A percentile compares a stretch with the other conserved stretches of the same genome.
phyloP scores from a whole-genome alignment of 2,113 vertebrate genomes.

The Entelurus aequoreus region DNA sequence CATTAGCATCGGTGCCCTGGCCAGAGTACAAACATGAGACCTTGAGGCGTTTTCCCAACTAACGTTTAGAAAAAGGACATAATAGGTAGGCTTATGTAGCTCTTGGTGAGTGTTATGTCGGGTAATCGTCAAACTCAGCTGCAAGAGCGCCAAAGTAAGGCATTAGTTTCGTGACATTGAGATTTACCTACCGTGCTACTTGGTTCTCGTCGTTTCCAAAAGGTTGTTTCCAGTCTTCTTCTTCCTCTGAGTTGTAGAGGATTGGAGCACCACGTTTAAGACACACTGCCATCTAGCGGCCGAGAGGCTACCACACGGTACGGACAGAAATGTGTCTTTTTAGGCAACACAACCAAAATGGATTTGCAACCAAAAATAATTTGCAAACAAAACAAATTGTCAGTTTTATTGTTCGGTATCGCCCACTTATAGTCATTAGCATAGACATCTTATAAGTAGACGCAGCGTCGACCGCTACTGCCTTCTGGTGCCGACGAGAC shows the following conservation, averaged over 20 bases:
- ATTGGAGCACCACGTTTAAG: not conserved
- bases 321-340: too few relatives aligned
- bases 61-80: not conserved
- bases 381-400: too few relatives aligned
- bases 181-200: slow-evolving; percentile 42
- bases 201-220: not conserved
- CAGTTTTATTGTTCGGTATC: too few relatives aligned
- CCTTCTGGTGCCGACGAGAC: too few relatives aligned
- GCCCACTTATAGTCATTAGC: too few relatives aligned
- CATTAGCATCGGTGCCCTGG: slow-evolving; percentile 20
- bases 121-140: fast-evolving
- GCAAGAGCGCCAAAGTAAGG: fast-evolving
- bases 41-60: not conserved
- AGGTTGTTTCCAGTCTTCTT: slow-evolving; percentile 6
- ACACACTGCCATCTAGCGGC: slow-evolving; percentile 23
- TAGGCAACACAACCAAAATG: too few relatives aligned
- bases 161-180: slow-evolving; percentile 39
- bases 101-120: fast-evolving
- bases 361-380: too few relatives aligned
- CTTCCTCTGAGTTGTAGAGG: not conserved
- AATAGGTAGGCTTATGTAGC: not conserved
- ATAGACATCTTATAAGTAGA: too few relatives aligned
- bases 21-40: slow-evolving; percentile 23
- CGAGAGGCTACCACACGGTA: not conserved
- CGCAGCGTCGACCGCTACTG: too few relatives aligned